Evolutionary conservation across 2,113 vertebrate genomes (phyloP), one percentile per base, ranked within the genome.

Genomic region (Herpetotheres cachinnans): DNA sequence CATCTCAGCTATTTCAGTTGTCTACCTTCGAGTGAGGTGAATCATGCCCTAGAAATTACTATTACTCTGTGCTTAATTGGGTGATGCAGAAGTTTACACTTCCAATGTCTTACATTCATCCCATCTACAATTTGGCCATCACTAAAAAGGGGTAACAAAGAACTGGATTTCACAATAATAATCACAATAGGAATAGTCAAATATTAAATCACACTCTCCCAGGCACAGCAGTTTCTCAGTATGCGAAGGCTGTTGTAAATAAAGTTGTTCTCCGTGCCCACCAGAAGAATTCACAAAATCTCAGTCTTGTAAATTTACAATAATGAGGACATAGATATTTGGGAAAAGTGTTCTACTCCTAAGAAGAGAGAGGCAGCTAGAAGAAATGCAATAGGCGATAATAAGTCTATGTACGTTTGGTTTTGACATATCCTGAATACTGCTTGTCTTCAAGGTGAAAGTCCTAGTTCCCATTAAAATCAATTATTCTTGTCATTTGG

Each of bases 1-100:
- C 95, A 95, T 7, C 74, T 86, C 0, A 0, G 66, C 92, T 85
- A 44, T 76, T 82, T 90, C 96, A 89, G 93, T 55, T 63, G 61
- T 6, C 54, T 49, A 88, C 96, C 92, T 96, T 66, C 20, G 7
- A 91, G 78, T 56, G 87, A 97, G 90, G 93, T 88, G 92, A 95
- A 90, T 86, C 87, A 71, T 65, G 84, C 82, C 95, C 79, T 24
- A 86, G 78, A 94, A 96, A 94, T 47, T 14, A 65, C 54, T 34
- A 3, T 72, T 88, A 71, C 86, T 61, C 82, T 70, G 40, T 49
- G 52, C n/a, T 94, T 77, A 73, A 80, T 30, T 73, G 82, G 54
- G 66, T 85, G 92, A 85, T 70, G 87, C 74, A 80, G 27, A 49
- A 32, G 49, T 80, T 82, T 49, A 17, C 36, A 38, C 52, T 79